A percentile compares a stretch with the other conserved stretches of the same genome.
These are phyloP conservation scores for Anthoptus insignis DNA, from an alignment of 2,888 invertebrate species.

Conservation along the genomic window DNA sequence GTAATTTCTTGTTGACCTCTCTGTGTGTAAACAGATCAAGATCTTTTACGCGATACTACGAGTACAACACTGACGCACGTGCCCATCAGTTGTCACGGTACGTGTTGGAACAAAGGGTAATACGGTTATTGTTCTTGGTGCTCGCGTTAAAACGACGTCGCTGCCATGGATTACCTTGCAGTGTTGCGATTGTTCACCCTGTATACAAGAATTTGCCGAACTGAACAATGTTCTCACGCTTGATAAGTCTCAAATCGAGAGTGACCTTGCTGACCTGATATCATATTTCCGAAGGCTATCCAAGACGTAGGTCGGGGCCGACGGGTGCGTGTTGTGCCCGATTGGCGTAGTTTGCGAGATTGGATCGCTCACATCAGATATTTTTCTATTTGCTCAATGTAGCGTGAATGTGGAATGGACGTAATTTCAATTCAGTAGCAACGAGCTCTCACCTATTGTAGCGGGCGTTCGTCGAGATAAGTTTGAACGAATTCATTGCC, in stretches of 20 bases:
- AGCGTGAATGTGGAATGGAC: slow-evolving; percentile 62
- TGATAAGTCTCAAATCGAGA: slow-evolving; percentile 54
- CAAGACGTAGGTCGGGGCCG: slow-evolving; percentile 57
- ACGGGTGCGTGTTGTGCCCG: slow-evolving; percentile 49
- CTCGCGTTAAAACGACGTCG: slow-evolving; percentile 57
- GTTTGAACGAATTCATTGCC: slow-evolving; percentile 34
- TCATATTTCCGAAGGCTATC: slow-evolving; percentile 55
- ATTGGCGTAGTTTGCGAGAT: slow-evolving; percentile 59
- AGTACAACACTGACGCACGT: slow-evolving; percentile 59
- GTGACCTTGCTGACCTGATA: slow-evolving; percentile 38
- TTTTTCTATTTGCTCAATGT: slow-evolving; percentile 70
- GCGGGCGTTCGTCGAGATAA: slow-evolving; percentile 50
- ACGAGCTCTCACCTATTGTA: slow-evolving; percentile 69
- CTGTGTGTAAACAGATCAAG: slow-evolving; percentile 55
- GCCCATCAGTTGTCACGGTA: slow-evolving; percentile 65
- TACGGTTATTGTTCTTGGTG: slow-evolving; percentile 67
- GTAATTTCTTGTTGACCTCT: slow-evolving; percentile 53
- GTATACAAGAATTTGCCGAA: slow-evolving; percentile 47
- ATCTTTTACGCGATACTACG: slow-evolving; percentile 43
- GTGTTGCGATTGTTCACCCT: slow-evolving; percentile 57
- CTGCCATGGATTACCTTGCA: slow-evolving; percentile 64
- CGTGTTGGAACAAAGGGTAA: slow-evolving; percentile 67
- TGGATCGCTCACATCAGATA: slow-evolving; percentile 62
- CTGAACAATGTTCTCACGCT: slow-evolving; percentile 63
- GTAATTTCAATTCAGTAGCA: slow-evolving; percentile 78